Conservation (phyloP, 2,888 invertebrate species). For the Eutolmus rufibarbis region DNA sequence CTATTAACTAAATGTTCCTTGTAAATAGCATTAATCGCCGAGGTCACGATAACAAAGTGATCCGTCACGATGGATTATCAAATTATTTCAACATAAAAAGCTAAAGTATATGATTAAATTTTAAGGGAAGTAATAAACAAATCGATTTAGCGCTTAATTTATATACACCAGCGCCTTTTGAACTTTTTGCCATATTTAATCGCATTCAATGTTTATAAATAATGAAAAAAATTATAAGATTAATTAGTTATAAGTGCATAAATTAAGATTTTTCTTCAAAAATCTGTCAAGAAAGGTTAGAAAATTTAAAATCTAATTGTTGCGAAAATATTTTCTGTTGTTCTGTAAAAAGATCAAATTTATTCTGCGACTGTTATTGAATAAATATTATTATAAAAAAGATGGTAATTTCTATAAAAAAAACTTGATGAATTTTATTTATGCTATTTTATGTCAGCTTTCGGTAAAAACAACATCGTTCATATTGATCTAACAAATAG, state of each 20-base stretch:
- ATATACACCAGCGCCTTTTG: neutral
- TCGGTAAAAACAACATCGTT: no score
- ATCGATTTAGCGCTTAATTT: neutral
- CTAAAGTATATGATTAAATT: neutral
- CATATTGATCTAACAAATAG: no score
- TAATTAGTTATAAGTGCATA: neutral
- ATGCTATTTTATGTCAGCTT: no score
- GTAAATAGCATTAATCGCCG: neutral
- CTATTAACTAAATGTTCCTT: neutral
- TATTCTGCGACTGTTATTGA: neutral
- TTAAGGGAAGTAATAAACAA: no score
- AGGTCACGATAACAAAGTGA: neutral
- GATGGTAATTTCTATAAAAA: no score
- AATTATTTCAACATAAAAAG: neutral
- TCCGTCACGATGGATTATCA: neutral
- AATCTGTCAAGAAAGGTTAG: neutral
- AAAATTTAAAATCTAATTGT: neutral
- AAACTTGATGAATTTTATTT: no score
- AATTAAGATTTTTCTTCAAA: neutral
- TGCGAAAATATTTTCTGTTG: neutral
- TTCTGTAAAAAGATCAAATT: neutral
- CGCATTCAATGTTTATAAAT: neutral
- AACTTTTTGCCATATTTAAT: neutral
- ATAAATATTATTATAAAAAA: no score
- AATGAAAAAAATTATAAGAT: neutral